Evolutionary conservation across 2,888 invertebrate genomes (phyloP).

Genomic region (Calliphora vomitoria): DNA sequence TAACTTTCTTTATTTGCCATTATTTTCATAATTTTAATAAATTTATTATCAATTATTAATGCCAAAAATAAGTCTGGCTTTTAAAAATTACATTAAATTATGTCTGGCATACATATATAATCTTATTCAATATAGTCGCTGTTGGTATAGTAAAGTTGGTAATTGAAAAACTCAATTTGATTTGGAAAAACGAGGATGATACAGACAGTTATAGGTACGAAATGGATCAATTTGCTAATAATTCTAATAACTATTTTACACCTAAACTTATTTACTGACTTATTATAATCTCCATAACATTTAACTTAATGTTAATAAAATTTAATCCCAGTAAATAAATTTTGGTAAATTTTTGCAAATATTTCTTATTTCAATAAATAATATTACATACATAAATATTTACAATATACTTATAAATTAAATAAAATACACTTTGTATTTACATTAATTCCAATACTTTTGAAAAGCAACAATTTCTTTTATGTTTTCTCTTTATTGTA

Average conservation of each 20-base stretch:
- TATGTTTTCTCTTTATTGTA: constrained; percentile 11
- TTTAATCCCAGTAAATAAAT: not conserved
- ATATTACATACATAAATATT: not conserved
- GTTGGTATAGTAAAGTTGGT: not conserved
- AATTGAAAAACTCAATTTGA: not conserved
- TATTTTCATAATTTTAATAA: not conserved
- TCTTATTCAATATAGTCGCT: not conserved
- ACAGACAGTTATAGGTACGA: not conserved
- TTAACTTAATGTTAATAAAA: not conserved
- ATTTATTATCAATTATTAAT: constrained; percentile 6
- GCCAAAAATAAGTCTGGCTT: not conserved
- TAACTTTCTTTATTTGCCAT: not conserved
- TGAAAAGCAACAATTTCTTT: constrained; percentile 13
- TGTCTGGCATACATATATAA: not conserved
- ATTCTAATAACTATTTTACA: too few species aligned
- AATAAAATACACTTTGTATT: not conserved
- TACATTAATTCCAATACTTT: constrained; percentile 2
- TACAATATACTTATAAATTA: not conserved
- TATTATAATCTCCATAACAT: not conserved
- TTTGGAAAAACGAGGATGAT: not conserved
- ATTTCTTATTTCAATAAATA: not conserved
- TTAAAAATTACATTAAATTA: not conserved
- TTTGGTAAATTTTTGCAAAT: not conserved
- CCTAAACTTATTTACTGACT: too few species aligned
- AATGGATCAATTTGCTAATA: too few species aligned